Percentiles rank a stretch among this genome's conserved stretches.
These are phyloP conservation scores for Shinisaurus crocodilurus DNA, from an alignment of 2,113 vertebrate genomes.

Conservation along the genomic window DNA sequence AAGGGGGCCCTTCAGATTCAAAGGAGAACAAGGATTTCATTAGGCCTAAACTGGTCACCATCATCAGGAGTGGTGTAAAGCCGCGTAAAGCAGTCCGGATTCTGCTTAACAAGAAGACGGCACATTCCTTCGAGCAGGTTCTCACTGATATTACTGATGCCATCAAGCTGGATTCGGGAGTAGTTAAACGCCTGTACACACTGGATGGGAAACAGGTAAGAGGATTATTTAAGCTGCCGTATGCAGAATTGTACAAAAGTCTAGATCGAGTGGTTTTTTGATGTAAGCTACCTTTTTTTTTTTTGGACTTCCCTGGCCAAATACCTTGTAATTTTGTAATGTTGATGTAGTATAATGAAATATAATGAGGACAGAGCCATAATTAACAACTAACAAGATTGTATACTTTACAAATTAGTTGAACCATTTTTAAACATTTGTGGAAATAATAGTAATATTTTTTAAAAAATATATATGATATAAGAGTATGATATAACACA, in stretches of 20 bases:
- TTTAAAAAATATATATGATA: neutral
- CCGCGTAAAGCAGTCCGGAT: constrained; percentile 94
- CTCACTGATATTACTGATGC: constrained; percentile 96
- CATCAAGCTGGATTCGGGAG: constrained; percentile 96
- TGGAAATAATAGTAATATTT: neutral
- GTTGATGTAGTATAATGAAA: neutral
- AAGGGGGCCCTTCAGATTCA: constrained; percentile 81
- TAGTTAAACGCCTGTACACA: constrained; percentile 94
- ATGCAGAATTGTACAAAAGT: neutral
- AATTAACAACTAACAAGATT: neutral
- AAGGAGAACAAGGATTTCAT: constrained; percentile 95
- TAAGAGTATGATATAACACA: neutral
- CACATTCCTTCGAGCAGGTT: constrained; percentile 97
- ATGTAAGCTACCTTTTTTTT: neutral
- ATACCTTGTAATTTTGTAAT: neutral
- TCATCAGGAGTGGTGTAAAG: constrained; percentile 96
- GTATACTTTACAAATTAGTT: neutral
- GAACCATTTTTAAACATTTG: neutral
- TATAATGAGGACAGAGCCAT: neutral
- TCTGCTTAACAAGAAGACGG: constrained; percentile 98
- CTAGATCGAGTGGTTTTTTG: neutral
- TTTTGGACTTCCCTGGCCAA: neutral
- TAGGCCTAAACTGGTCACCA: constrained; percentile 95
- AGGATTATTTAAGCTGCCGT: constrained; percentile 16
- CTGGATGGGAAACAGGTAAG: constrained; percentile 96